Evolutionary conservation across 2,113 vertebrate species (phyloP).

Genomic region (Rhizomys pruinosus): DNA sequence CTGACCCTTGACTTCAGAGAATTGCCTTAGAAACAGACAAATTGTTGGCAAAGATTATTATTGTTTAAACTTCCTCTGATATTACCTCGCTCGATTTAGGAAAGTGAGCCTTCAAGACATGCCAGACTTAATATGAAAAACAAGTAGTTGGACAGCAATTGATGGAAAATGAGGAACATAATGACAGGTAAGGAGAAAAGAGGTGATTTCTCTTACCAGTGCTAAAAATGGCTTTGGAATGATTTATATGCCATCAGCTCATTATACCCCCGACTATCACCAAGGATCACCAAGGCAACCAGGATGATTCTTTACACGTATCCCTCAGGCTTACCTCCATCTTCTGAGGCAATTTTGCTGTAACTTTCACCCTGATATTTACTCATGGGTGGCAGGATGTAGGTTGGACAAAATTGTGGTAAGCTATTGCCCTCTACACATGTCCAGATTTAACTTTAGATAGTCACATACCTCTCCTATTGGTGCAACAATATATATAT

Average conservation of each 20-base stretch:
- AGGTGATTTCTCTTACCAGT: constrained; percentile 63
- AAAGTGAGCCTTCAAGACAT: not conserved
- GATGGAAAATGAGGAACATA: not conserved
- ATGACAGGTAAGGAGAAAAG: constrained; percentile 51
- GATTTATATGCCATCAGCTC: constrained; percentile 76
- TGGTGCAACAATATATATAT: too few relatives aligned
- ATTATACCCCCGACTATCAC: constrained; percentile 66
- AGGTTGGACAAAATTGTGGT: not conserved
- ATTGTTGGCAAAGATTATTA: not conserved
- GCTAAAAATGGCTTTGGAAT: constrained; percentile 74
- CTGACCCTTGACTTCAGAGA: not conserved
- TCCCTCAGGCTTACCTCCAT: constrained; percentile 37
- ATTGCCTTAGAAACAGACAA: not conserved
- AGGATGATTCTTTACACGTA: constrained; percentile 46
- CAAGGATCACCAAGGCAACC: constrained; percentile 76
- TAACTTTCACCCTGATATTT: constrained; percentile 1
- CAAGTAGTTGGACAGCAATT: not conserved
- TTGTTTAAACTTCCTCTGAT: constrained; percentile 4
- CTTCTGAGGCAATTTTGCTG: constrained; percentile 12
- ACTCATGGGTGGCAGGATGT: not conserved
- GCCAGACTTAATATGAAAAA: constrained; percentile 33
- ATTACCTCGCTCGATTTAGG: not conserved
- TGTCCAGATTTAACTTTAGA: not conserved
- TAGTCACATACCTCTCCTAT: not conserved
- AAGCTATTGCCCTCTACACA: not conserved